These are phyloP conservation scores for Physella acuta DNA, from an alignment of 1,140 invertebrate species.

Conservation along the genomic window DNA sequence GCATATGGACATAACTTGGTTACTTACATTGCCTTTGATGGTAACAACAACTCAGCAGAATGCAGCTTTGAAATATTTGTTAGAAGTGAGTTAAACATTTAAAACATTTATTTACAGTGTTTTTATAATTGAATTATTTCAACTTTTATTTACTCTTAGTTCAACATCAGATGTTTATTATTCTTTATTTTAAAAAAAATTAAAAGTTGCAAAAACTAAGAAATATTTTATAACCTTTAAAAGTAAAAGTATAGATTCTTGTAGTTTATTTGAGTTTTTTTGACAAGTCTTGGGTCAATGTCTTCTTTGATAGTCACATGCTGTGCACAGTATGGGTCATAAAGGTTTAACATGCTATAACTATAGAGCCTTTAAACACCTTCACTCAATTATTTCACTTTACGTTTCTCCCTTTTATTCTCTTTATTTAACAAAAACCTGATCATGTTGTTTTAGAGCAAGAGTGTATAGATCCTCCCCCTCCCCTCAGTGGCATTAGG, in stretches of 20 bases:
- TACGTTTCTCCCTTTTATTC: too few species aligned
- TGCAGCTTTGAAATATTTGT: conserved; percentile 43
- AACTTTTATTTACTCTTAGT: background rate
- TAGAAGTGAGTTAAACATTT: conserved; percentile 35
- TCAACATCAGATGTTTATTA: background rate
- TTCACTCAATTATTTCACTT: too few species aligned
- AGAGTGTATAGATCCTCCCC: conserved; percentile 36
- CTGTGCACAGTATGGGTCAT: too few species aligned
- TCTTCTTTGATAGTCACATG: too few species aligned
- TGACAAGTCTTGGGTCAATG: too few species aligned
- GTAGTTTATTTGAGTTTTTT: background rate
- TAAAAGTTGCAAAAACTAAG: background rate
- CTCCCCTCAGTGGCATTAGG: conserved; percentile 29
- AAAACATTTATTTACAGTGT: background rate
- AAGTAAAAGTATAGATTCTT: background rate
- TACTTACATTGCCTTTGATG: conserved; percentile 42
- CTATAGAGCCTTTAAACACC: too few species aligned
- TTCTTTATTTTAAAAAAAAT: background rate
- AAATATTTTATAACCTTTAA: background rate
- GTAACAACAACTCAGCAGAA: conserved; percentile 38
- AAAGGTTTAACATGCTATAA: too few species aligned
- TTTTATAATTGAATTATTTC: background rate
- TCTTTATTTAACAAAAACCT: too few species aligned
- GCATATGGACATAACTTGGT: conserved; percentile 41
- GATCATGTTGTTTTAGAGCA: too few species aligned